Evolutionary conservation across 2,797 vertebrate genomes (phyloP).

Genomic region (Tapirus indicus): DNA sequence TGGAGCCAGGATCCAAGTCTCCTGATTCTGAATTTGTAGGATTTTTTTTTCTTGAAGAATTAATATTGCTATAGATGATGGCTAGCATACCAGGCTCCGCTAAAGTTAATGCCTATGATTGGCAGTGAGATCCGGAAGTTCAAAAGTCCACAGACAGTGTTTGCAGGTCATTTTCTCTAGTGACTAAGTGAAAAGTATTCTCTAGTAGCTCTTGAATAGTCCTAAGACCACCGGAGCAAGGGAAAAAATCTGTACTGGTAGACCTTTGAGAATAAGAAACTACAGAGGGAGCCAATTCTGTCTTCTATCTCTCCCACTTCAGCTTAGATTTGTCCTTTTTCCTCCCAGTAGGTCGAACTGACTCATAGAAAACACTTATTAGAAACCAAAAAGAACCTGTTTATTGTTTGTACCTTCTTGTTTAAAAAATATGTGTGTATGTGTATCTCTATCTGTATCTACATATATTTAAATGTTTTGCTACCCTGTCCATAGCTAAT

Average conservation of each 20-base stretch:
- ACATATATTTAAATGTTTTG: not conserved
- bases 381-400: not conserved
- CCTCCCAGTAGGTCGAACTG: not conserved
- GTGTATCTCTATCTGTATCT: not conserved
- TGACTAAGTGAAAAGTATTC: not conserved
- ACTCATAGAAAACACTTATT: not conserved
- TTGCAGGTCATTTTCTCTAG: not conserved
- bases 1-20: not conserved
- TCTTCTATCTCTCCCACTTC: not conserved
- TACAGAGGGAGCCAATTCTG: not conserved
- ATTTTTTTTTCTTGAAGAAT: not conserved
- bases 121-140: not conserved
- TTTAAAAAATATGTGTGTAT: not conserved
- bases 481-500: not conserved
- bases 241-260: not conserved
- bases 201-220: not conserved
- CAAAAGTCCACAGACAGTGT: not conserved
- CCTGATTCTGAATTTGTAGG: not conserved
- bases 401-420: not conserved
- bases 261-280: not conserved
- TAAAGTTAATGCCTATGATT: not conserved
- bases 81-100: not conserved
- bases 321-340: not conserved
- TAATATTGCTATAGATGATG: not conserved
- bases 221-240: not conserved